phyloP scores from a whole-genome alignment of 2,797 vertebrate genomes.

The Microchirus variegatus region DNA sequence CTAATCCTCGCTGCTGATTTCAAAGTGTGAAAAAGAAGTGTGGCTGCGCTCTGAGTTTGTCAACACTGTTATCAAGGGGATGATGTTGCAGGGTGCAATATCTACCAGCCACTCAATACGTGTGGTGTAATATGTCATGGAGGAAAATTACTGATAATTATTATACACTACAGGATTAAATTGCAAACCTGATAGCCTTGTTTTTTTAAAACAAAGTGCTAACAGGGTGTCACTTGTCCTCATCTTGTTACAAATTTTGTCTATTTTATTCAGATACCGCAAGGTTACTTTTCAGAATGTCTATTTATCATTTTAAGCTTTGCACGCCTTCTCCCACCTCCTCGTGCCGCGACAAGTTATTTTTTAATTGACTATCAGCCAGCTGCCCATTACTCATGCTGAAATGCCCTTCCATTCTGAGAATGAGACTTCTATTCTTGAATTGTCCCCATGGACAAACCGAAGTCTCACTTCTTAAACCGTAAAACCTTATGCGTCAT shows the following conservation, averaged over 20 bases:
- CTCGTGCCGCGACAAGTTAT: slow-evolving; percentile 60
- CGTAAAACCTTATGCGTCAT: slow-evolving; percentile 14
- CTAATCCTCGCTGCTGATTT: slow-evolving; percentile 57
- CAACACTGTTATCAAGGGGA: slow-evolving; percentile 36
- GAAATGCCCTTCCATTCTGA: slow-evolving; percentile 6
- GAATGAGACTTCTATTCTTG: background rate
- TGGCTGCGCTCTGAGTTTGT: slow-evolving; percentile 34
- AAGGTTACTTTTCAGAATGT: slow-evolving; percentile 63
- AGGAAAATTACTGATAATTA: slow-evolving; percentile 46
- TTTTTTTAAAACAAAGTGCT: slow-evolving; percentile 36
- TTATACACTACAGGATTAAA: slow-evolving; percentile 23
- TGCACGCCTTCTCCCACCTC: slow-evolving; percentile 43
- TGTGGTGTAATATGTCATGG: slow-evolving; percentile 35
- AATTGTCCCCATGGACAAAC: slow-evolving; percentile 19
- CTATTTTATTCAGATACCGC: slow-evolving; percentile 43
- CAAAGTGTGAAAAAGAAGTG: slow-evolving; percentile 47
- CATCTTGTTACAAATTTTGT: slow-evolving; percentile 28
- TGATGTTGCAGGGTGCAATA: slow-evolving; percentile 56
- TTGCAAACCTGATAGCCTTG: slow-evolving; percentile 33
- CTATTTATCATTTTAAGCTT: slow-evolving; percentile 64
- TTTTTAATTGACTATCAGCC: slow-evolving; percentile 63
- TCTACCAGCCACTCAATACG: slow-evolving; percentile 16
- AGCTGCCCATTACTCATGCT: slow-evolving; percentile 55
- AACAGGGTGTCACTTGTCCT: slow-evolving; percentile 21
- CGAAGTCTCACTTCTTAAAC: slow-evolving; percentile 11